Evolutionary conservation across 2,113 vertebrate genomes (phyloP).

Genomic region (Hiodon alosoides): DNA sequence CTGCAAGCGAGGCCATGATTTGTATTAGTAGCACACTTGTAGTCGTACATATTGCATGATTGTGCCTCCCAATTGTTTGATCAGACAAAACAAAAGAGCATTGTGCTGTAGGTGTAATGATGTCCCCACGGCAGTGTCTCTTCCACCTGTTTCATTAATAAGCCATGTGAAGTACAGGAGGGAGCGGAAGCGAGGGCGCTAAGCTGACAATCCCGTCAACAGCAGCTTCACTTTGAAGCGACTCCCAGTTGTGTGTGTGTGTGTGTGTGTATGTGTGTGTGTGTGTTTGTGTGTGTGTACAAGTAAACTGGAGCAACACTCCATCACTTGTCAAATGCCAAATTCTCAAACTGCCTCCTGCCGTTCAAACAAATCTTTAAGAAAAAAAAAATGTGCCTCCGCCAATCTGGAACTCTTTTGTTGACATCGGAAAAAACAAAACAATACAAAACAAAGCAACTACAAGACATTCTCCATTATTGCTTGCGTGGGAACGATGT

Average conservation of each 20-base stretch:
- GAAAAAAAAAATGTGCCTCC: background rate
- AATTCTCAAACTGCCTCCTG: conserved; percentile 5
- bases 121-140: conserved; percentile 13
- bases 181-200: background rate
- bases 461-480: background rate
- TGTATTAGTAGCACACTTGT: conserved; percentile 19
- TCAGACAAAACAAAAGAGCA: conserved; percentile 23
- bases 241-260: conserved; percentile 11
- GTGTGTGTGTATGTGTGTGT: no score
- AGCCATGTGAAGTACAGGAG: conserved; percentile 13
- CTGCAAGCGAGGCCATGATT: conserved; percentile 11
- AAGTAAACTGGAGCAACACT: background rate
- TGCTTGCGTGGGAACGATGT: background rate
- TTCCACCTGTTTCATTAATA: conserved; percentile 22
- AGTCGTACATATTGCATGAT: conserved; percentile 22
- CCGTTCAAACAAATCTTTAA: background rate
- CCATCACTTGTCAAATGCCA: conserved; percentile 17
- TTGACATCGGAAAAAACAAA: conserved; percentile 8
- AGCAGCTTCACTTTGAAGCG: conserved; percentile 15
- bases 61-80: conserved; percentile 27
- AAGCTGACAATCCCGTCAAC: background rate
- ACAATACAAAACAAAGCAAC: background rate
- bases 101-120: conserved; percentile 21
- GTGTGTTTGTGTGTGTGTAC: no score
- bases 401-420: conserved; percentile 11